These are phyloP conservation scores for Limnephilus lunatus DNA, from an alignment of 2,888 invertebrate genomes.

Conservation along the genomic window DNA sequence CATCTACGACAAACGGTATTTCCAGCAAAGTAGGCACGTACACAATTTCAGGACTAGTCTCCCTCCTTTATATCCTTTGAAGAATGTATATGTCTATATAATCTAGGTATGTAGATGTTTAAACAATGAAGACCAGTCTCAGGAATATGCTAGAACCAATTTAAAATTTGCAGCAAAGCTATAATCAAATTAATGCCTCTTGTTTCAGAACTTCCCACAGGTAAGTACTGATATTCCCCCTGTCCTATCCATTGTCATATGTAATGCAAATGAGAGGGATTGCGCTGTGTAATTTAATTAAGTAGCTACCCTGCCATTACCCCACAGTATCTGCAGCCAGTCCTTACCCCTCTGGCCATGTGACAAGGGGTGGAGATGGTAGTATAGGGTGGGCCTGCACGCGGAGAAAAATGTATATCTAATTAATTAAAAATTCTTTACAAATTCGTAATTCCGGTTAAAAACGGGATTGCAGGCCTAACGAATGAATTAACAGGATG, in stretches of 20 bases:
- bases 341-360: background rate
- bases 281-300: constrained; percentile 21
- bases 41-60: background rate
- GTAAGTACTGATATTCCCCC: background rate
- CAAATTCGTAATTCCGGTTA: too few species aligned
- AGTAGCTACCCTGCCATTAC: background rate
- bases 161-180: background rate
- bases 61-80: background rate
- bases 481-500: too few species aligned
- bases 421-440: too few species aligned
- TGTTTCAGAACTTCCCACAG: background rate
- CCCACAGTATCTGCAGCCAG: background rate
- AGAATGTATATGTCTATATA: too few species aligned
- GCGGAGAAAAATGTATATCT: too few species aligned
- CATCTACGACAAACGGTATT: too few species aligned
- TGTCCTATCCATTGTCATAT: background rate
- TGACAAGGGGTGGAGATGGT: background rate
- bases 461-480: too few species aligned
- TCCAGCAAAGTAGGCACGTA: too few species aligned
- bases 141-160: background rate
- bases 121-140: background rate
- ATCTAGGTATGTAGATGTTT: background rate
- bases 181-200: background rate
- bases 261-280: constrained; percentile 33
- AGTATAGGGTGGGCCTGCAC: background rate